Percentiles rank a stretch among this genome's conserved stretches.
These are phyloP conservation scores for Prunella fulvescens DNA, from an alignment of 2,113 vertebrate species.

Conservation along the genomic window DNA sequence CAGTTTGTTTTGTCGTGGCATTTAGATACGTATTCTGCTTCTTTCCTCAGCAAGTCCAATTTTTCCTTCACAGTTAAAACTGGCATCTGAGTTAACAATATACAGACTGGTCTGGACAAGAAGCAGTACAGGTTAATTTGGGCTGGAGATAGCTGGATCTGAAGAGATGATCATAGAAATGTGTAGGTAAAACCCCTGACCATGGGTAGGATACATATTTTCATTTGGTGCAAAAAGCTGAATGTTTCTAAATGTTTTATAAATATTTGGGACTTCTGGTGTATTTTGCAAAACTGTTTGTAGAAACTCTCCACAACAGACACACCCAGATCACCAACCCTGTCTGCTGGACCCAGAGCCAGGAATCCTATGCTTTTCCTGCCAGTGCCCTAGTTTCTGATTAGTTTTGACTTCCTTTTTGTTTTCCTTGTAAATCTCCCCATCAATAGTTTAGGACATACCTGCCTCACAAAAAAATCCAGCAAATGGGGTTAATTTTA, in stretches of 20 bases:
- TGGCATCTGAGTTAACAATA: background rate
- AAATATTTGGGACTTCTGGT: conserved; percentile 1
- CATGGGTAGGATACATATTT: background rate
- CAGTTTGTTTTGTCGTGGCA: background rate
- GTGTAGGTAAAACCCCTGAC: background rate
- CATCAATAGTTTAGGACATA: background rate
- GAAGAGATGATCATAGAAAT: background rate
- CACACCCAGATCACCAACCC: background rate
- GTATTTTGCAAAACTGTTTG: background rate
- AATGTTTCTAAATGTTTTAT: background rate
- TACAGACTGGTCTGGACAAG: background rate
- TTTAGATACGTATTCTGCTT: background rate
- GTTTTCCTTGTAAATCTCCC: background rate
- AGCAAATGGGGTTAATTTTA: background rate
- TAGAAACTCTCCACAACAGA: background rate
- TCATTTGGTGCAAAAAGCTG: background rate
- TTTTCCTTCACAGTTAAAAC: background rate
- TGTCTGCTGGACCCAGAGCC: background rate
- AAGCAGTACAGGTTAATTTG: background rate
- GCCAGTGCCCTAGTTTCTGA: background rate
- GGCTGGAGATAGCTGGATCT: background rate
- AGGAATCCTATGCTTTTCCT: background rate
- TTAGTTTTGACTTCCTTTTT: background rate
- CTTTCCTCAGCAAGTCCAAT: background rate
- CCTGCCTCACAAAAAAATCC: background rate